Evolutionary conservation across 2,888 invertebrate genomes (phyloP), one percentile per base, ranked within the genome.

Genomic region (Chrysopilus asiliformis): DNA sequence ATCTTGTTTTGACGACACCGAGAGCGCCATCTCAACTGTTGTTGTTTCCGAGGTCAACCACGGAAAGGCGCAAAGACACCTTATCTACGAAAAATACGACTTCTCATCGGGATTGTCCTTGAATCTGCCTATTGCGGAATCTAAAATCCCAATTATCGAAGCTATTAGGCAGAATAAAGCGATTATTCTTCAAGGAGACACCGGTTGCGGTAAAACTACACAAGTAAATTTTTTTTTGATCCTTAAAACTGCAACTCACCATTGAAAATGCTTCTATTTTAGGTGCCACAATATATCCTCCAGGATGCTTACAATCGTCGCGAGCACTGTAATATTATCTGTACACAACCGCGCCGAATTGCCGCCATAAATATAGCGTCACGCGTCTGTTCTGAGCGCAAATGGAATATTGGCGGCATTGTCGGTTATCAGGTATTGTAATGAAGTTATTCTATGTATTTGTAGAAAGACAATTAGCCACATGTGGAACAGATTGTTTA

Each of bases 131-230:
- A 63, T 64, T 24, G 51, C 53, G 41, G 50, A 51, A 2, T 46
- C 49, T 7, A 52, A 49, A 4, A 46, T 49, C 2, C 41, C 84
- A 72, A 84, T 94, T 35, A 46, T 90, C 3, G 59, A 70, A 3
- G 67, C 71, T 32, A 73, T 94, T 10, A 45, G 45, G 8, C 40
- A 52, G 1, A 51, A 55, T 46, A 73, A 76, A 35, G 83, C 91
- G 0, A 72, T 83, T 1, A 72, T 97, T 9, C 75, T 98, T 29
- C 80, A 90, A 61, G 95, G 95, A 2, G 79, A 81, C 1, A 95
- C 97, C 0, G 97, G 97, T 2, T 93, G 93, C 57, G 97, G 97
- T 13, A 89, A 89, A 61, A 89, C 91, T 1, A 87, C 86, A 0
- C 79, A 80, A 58, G 63, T 58, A 34, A n/a, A n/a, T n/a, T n/a